Conservation (phyloP, 2,888 invertebrate genomes). For the Phlogophora meticulosa region DNA sequence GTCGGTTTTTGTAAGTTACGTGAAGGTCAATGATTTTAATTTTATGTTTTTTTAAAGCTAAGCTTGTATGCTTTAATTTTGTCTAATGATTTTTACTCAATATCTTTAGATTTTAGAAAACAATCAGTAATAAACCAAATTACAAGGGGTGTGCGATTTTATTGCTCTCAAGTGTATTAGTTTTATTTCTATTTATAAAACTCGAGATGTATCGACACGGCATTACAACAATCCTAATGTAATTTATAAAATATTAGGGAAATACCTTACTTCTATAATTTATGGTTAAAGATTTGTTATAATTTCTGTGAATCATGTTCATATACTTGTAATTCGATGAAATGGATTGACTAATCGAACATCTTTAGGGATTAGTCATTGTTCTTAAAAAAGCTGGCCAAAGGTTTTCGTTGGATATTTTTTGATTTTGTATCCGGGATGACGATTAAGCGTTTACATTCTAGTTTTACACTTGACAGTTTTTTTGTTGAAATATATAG, state of each 20-base stretch:
- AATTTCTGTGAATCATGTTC: slow-evolving; percentile 28
- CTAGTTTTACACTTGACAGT: neutral
- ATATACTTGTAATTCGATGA: slow-evolving; percentile 16
- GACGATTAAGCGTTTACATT: neutral
- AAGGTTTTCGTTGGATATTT: slow-evolving; percentile 1
- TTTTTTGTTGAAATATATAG: neutral
- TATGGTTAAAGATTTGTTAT: slow-evolving; percentile 18
- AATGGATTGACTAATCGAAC: slow-evolving; percentile 32
- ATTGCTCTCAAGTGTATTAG: no score
- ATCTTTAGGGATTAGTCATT: slow-evolving; percentile 39
- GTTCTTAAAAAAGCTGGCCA: neutral
- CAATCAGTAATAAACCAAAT: no score
- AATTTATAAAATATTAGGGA: slow-evolving; percentile 66
- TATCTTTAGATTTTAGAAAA: no score
- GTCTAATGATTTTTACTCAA: no score
- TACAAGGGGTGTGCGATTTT: no score
- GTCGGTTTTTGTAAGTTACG: no score
- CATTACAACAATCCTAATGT: slow-evolving; percentile 64
- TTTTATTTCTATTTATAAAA: slow-evolving; percentile 68
- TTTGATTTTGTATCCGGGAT: slow-evolving; percentile 33
- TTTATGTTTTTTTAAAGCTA: no score
- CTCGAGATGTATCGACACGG: slow-evolving; percentile 64
- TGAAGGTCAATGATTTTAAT: no score
- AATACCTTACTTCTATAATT: slow-evolving; percentile 28
- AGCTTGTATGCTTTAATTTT: no score